Evolutionary conservation across 1,140 invertebrate species (phyloP).

Genomic region (Drosophila neocordata): DNA sequence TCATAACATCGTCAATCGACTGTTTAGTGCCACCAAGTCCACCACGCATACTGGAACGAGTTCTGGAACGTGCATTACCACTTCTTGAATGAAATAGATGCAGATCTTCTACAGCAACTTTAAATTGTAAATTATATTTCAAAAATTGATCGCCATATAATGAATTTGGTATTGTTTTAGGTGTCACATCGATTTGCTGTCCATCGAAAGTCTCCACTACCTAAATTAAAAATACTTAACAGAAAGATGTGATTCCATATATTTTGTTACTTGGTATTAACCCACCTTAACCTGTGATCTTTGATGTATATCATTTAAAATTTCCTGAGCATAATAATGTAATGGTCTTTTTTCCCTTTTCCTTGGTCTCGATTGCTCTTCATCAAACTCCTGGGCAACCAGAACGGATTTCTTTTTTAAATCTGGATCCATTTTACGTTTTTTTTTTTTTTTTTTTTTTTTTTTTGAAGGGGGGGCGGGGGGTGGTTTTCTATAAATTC

Average conservation of each 20-base stretch:
- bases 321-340: conserved; percentile 49
- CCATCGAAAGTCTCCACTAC: conserved; percentile 37
- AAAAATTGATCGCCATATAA: conserved; percentile 35
- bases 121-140: conserved; percentile 35
- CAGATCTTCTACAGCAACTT: conserved; percentile 24
- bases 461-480: too few relatives aligned
- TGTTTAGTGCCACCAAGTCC: conserved; percentile 62
- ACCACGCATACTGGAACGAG: conserved; percentile 49
- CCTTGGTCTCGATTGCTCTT: background rate
- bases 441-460: too few relatives aligned
- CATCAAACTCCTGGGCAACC: background rate
- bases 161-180: conserved; percentile 29
- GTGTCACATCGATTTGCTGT: conserved; percentile 52
- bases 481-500: too few relatives aligned
- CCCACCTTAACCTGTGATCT: conserved; percentile 51
- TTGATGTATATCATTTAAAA: conserved; percentile 26
- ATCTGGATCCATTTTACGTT: background rate
- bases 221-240: conserved; percentile 8
- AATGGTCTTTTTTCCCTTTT: conserved; percentile 1
- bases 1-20: conserved; percentile 66
- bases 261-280: too few relatives aligned
- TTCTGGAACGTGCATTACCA: conserved; percentile 19
- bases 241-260: too few relatives aligned
- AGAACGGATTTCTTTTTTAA: conserved; percentile 48
- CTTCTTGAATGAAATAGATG: background rate